Percentiles rank a stretch among this genome's conserved stretches.
These are phyloP conservation scores for Xylota sylvarum DNA, from an alignment of 2,888 invertebrate genomes.

Conservation along the genomic window DNA sequence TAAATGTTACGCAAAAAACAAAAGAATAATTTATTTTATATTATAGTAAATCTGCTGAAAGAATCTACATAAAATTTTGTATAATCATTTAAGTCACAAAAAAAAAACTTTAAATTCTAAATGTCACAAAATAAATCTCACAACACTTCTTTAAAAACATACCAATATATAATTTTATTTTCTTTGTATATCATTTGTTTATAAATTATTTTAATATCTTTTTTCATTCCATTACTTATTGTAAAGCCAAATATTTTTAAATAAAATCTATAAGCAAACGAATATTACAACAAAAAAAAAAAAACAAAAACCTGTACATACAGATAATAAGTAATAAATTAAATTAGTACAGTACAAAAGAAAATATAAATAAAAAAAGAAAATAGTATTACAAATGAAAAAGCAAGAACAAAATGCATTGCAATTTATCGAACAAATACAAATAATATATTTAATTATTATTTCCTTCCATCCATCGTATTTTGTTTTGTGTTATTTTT, in stretches of 20 bases:
- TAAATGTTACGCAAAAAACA: constrained; percentile 14
- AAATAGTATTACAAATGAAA: constrained; percentile 41
- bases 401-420: constrained; percentile 22
- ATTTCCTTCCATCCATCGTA: constrained; percentile 30
- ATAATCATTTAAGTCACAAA: constrained; percentile 22
- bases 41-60: not conserved
- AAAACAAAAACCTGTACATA: constrained; percentile 8
- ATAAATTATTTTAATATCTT: constrained; percentile 25
- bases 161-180: not conserved
- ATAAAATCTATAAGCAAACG: constrained; percentile 13
- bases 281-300: not conserved
- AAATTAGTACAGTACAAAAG: constrained; percentile 52
- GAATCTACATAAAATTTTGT: not conserved
- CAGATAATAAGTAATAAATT: constrained; percentile 15
- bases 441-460: not conserved
- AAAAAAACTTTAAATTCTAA: not conserved
- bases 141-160: constrained; percentile 5
- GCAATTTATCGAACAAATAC: constrained; percentile 41
- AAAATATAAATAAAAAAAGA: constrained; percentile 9
- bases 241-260: constrained; percentile 52
- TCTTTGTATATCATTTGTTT: not conserved
- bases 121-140: constrained; percentile 42
- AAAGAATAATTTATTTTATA: constrained; percentile 17
- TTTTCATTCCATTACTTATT: constrained; percentile 55
- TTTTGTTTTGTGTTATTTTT: constrained; percentile 25